Percentiles rank a stretch among this genome's conserved stretches.
Evolutionary conservation across 1,140 invertebrate genomes (phyloP).

Genomic region (Halyomorpha halys): DNA sequence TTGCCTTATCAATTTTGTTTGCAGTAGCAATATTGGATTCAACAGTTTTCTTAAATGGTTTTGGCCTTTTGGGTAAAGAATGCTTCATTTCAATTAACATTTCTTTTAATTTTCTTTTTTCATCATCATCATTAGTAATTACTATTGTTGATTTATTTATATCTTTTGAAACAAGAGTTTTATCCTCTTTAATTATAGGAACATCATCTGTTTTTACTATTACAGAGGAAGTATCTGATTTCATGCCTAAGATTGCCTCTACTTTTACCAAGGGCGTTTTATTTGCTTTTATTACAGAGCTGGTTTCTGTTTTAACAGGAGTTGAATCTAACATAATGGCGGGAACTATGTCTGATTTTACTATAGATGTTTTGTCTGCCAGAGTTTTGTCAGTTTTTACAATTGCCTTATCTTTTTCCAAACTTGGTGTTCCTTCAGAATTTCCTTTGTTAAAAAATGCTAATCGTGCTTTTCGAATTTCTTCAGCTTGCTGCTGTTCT

Average conservation of each 20-base stretch:
- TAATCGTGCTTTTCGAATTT: constrained; percentile 35
- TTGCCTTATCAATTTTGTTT: no score
- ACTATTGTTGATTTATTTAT: no score
- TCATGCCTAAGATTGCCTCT: no score
- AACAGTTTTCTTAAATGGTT: constrained; percentile 24
- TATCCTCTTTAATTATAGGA: no score
- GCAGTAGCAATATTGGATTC: not conserved
- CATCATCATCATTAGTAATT: constrained; percentile 36
- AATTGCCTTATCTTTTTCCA: not conserved
- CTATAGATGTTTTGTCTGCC: not conserved
- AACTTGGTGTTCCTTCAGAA: not conserved
- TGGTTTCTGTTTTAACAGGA: no score
- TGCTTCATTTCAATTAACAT: constrained; percentile 56
- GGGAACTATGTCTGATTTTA: no score
- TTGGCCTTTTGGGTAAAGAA: constrained; percentile 45
- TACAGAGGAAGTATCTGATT: no score
- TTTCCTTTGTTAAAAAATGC: constrained; percentile 34
- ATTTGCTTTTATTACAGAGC: no score
- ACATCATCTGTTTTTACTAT: no score
- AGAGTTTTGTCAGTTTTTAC: constrained; percentile 9
- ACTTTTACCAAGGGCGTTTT: no score
- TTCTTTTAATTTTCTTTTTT: constrained; percentile 44
- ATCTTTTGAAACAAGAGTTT: no score
- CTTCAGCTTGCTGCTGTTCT: constrained; percentile 30
- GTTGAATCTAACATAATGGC: no score